Percentiles rank a stretch among this genome's conserved stretches.
Evolutionary conservation across 2,113 vertebrate genomes (phyloP).

Genomic region (Trichomycterus rosablanca): DNA sequence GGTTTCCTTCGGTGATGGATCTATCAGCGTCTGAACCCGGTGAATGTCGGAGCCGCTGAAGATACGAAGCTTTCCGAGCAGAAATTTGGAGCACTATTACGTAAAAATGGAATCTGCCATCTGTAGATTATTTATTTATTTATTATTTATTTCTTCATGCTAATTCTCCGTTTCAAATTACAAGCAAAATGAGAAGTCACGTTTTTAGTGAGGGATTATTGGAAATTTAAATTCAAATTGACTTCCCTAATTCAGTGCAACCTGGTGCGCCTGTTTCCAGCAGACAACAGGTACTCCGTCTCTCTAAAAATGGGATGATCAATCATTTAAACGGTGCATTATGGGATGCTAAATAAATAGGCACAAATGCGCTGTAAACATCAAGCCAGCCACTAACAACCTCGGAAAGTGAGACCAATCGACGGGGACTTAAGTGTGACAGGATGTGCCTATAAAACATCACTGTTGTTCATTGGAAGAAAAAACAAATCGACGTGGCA

Average conservation of each 20-base stretch:
- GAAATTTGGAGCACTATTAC: slow-evolving; percentile 9
- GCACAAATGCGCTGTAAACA: slow-evolving; percentile 62
- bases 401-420: slow-evolving; percentile 52
- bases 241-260: slow-evolving; percentile 38
- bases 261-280: slow-evolving; percentile 26
- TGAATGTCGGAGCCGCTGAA: slow-evolving; percentile 13
- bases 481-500: no score
- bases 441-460: slow-evolving; percentile 47
- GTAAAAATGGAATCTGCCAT: slow-evolving; percentile 22
- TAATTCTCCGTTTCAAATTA: slow-evolving; percentile 35
- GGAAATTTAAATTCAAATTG: slow-evolving; percentile 34
- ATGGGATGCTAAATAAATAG: slow-evolving; percentile 57
- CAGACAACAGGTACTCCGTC: slow-evolving; percentile 52
- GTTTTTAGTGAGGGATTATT: slow-evolving; percentile 27
- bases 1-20: slow-evolving; percentile 45
- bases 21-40: slow-evolving; percentile 24
- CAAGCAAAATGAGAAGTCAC: slow-evolving; percentile 13
- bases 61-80: slow-evolving; percentile 26
- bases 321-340: slow-evolving; percentile 56
- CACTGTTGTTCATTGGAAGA: no score
- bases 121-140: slow-evolving; percentile 25
- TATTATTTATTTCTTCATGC: slow-evolving; percentile 33
- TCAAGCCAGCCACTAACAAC: slow-evolving; percentile 31
- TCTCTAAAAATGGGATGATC: slow-evolving; percentile 58
- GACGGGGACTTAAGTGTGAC: slow-evolving; percentile 58